These are phyloP conservation scores for Germaria angustata DNA, from an alignment of 2,888 invertebrate species.

Conservation along the genomic window DNA sequence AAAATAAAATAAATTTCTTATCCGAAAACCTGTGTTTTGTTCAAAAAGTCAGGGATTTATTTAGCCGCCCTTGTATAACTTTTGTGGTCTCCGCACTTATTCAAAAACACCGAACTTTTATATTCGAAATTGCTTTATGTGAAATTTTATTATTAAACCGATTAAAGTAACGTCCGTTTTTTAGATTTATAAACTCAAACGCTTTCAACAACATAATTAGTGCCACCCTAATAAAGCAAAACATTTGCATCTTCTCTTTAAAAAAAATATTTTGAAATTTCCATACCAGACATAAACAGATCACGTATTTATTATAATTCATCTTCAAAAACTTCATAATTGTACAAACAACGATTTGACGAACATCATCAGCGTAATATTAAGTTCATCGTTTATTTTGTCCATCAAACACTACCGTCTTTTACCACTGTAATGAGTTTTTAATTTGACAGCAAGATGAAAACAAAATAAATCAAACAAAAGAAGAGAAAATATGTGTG, in stretches of 20 bases:
- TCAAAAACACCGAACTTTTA: not conserved
- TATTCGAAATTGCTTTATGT: too few relatives aligned
- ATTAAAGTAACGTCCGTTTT: not conserved
- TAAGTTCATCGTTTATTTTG: constrained; percentile 12
- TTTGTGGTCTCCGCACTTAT: too few relatives aligned
- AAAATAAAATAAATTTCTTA: too few relatives aligned
- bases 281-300: constrained; percentile 46
- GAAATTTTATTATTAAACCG: not conserved
- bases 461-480: constrained; percentile 50
- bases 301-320: constrained; percentile 51
- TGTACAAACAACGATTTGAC: constrained; percentile 20
- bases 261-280: constrained; percentile 2
- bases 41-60: too few relatives aligned
- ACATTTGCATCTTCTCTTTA: not conserved
- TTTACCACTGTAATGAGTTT: constrained; percentile 59
- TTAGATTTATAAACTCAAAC: not conserved
- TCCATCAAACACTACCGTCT: constrained; percentile 36
- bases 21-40: too few relatives aligned
- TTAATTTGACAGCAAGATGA: constrained; percentile 65
- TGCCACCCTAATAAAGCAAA: constrained; percentile 2
- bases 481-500: constrained; percentile 13
- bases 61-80: too few relatives aligned
- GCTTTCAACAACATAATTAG: not conserved
- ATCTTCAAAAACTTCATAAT: constrained; percentile 43
- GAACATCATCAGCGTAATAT: constrained; percentile 38